A percentile compares a stretch with the other conserved stretches of the same genome.
phyloP scores from a whole-genome alignment of 2,888 invertebrate genomes.

The Salpingus planirostris region DNA sequence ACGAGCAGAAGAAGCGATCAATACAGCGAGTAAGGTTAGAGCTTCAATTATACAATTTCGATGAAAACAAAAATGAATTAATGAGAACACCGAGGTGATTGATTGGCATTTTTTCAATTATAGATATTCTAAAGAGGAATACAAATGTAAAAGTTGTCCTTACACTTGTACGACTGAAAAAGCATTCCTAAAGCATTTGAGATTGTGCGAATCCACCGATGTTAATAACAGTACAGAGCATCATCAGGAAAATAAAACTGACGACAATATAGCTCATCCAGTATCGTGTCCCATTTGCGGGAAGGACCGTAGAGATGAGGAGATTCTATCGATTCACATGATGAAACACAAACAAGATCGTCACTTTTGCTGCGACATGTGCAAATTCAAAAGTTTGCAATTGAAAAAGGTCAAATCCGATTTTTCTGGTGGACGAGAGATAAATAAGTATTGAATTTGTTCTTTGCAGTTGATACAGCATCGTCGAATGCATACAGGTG shows the following conservation, averaged over 20 bases:
- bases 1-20: constrained; percentile 8
- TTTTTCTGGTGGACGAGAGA: neutral
- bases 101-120: too few species aligned
- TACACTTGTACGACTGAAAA: constrained; percentile 50
- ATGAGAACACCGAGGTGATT: too few species aligned
- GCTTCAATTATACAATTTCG: neutral
- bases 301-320: constrained; percentile 45
- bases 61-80: neutral
- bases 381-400: constrained; percentile 48
- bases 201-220: constrained; percentile 34
- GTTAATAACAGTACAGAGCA: constrained; percentile 30
- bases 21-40: constrained; percentile 11
- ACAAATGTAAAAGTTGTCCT: constrained; percentile 46
- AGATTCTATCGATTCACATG: constrained; percentile 46
- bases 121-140: constrained; percentile 49
- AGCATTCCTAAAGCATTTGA: constrained; percentile 45
- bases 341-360: constrained; percentile 43
- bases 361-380: constrained; percentile 47
- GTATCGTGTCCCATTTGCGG: constrained; percentile 49
- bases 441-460: neutral
- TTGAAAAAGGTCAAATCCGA: constrained; percentile 43
- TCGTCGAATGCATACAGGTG: constrained; percentile 49
- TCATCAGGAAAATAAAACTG: too few species aligned
- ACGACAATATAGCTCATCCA: too few species aligned
- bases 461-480: constrained; percentile 44